Base-by-base conservation (phyloP, 2,888 invertebrate species). In the Idaea biselata region DNA sequence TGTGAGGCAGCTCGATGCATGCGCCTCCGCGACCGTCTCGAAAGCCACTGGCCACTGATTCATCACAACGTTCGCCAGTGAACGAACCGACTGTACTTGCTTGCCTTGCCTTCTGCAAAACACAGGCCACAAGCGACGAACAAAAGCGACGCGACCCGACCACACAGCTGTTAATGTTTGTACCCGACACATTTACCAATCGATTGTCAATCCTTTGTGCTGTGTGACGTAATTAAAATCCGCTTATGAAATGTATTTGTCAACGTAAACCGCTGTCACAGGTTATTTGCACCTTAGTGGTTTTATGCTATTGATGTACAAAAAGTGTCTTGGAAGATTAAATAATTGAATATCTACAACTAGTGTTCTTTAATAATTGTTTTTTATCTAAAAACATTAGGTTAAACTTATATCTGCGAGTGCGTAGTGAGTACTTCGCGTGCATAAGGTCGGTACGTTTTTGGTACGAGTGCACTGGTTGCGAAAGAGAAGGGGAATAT, bases 141-240 rank as follows among this genome's bases (percentile, higher is more conserved):
- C 87, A 87, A 86, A 88, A 86, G 71, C 88, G 84, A 82, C 66
- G 66, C 58, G 65, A 68, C 73, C 82, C 86, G 86, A 88, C 76
- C 70, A 73, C 78, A 88, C 91, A 91, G 91, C 91, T 91, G 91
- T 91, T 84, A 81, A 83, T 90, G 87, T 90, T 89, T 89, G 84
- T 87, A 83, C 77, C 74, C 78, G 75, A 83, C 79, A 80, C 79
- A 73, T 76, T 8, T 76, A 78, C 77, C 76, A 84, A 89, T 89
- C 88, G 90, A 89, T 88, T 82, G 71, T 78, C 75, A 74, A 75
- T 73, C 75, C 68, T 58, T 70, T 70, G 70, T 86, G 83, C 83
- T 78, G 79, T 82, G 79, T 82, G 84, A 88, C 68, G 55, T 56
- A 57, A 62, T 33, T 25, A n/a, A 58, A 58, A 58, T 60, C 8